Evolutionary conservation across 1,140 invertebrate genomes (phyloP).

Genomic region (Euwallacea fornicatus): DNA sequence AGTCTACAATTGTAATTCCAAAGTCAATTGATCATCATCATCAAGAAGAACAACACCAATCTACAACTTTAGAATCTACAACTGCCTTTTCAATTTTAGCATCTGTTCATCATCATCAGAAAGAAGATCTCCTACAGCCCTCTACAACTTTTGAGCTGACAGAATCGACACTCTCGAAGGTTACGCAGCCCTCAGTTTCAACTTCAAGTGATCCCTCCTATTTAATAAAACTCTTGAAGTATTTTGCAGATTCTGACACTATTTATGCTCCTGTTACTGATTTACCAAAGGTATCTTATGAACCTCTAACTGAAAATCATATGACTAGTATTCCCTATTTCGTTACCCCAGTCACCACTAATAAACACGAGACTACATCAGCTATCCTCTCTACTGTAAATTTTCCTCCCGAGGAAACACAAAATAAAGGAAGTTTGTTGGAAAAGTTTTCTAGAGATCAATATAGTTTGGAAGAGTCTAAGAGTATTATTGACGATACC

Average conservation of each 20-base stretch:
- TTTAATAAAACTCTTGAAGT: constrained; percentile 22
- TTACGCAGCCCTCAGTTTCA: no score
- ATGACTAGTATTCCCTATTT: constrained; percentile 2
- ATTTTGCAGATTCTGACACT: constrained; percentile 17
- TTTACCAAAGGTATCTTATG: background rate
- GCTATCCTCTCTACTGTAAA: no score
- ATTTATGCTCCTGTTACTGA: constrained; percentile 16
- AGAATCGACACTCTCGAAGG: no score
- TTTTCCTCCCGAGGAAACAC: background rate
- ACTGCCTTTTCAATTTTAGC: no score
- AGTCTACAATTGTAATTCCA: no score
- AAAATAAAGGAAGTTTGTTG: constrained; percentile 41
- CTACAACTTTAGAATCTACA: no score
- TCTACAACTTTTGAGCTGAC: no score
- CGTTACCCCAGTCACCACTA: background rate
- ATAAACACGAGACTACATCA: background rate
- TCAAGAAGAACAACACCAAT: no score
- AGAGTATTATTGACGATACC: constrained; percentile 23
- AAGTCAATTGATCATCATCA: no score
- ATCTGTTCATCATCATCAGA: no score
- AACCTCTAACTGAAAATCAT: constrained; percentile 24
- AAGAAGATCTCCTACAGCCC: no score
- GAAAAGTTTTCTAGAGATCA: constrained; percentile 37
- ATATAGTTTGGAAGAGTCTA: constrained; percentile 9
- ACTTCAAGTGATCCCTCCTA: constrained; percentile 7